phyloP scores from a whole-genome alignment of 2,888 invertebrate species.

The Glaucopsyche alexis region DNA sequence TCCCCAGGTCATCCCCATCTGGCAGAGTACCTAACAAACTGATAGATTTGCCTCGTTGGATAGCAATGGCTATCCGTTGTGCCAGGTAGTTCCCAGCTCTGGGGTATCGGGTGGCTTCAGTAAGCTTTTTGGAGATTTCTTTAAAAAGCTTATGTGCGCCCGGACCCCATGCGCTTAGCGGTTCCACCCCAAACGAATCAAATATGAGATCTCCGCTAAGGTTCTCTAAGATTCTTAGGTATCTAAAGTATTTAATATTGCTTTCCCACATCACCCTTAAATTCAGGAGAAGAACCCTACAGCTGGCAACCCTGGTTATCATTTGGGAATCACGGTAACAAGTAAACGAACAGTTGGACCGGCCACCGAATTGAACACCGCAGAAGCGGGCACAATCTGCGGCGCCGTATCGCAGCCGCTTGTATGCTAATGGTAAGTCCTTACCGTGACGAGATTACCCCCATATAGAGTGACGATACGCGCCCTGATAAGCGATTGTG shows the following conservation, averaged over 20 bases:
- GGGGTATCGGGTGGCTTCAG: no score
- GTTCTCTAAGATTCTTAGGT: no score
- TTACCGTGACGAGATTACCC: constrained; percentile 76
- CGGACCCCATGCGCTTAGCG: no score
- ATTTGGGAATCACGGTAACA: constrained; percentile 71
- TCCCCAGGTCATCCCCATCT: no score
- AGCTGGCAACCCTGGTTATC: constrained; percentile 50
- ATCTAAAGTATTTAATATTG: not conserved
- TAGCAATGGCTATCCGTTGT: no score
- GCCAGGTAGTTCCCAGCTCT: no score
- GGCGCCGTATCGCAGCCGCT: constrained; percentile 66
- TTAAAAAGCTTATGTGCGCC: no score
- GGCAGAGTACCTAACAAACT: no score
- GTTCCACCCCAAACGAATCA: no score
- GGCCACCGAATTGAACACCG: constrained; percentile 70
- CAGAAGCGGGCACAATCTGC: constrained; percentile 70
- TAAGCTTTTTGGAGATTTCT: no score
- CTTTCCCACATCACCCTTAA: not conserved
- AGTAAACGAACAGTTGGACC: constrained; percentile 62
- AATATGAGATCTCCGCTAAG: no score
- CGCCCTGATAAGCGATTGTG: constrained; percentile 69
- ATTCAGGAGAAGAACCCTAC: not conserved
- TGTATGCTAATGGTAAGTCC: constrained; percentile 74
- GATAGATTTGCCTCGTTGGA: no score
- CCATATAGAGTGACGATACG: constrained; percentile 77